phyloP scores from a whole-genome alignment of 2,888 invertebrate genomes.

The Leptinotarsa juncta region DNA sequence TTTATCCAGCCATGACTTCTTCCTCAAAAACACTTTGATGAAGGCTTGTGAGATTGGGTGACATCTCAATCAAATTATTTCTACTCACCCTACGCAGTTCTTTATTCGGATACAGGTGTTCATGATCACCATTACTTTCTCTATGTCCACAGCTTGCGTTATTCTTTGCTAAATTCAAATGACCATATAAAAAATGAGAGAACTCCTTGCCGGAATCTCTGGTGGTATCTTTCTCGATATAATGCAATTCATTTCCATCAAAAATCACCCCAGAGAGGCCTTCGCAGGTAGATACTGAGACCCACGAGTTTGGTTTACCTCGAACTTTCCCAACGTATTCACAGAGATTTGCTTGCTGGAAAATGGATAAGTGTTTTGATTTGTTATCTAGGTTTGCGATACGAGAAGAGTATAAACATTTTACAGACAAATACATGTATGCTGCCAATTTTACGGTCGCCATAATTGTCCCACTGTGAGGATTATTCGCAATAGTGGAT shows the following conservation, averaged over 20 bases:
- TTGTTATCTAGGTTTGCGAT: not conserved
- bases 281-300: conserved; percentile 85
- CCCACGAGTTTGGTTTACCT: conserved; percentile 79
- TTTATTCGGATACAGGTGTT: conserved; percentile 64
- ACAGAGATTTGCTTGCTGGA: conserved; percentile 78
- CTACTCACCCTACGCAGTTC: conserved; percentile 75
- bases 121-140: conserved; percentile 52
- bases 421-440: too few species aligned
- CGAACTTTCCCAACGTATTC: conserved; percentile 83
- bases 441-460: too few species aligned
- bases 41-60: too few species aligned
- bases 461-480: too few species aligned
- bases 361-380: not conserved
- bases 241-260: conserved; percentile 81
- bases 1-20: too few species aligned
- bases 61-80: not conserved
- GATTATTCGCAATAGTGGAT: too few species aligned
- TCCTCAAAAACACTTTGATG: too few species aligned
- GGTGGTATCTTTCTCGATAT: conserved; percentile 70
- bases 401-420: too few species aligned
- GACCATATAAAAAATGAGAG: conserved; percentile 75
- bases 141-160: conserved; percentile 73
- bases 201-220: conserved; percentile 46
- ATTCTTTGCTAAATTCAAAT: conserved; percentile 69
- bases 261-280: conserved; percentile 80